Evolutionary conservation across 2,113 vertebrate genomes (phyloP).

Genomic region (Leptobrachium ailaonicum): DNA sequence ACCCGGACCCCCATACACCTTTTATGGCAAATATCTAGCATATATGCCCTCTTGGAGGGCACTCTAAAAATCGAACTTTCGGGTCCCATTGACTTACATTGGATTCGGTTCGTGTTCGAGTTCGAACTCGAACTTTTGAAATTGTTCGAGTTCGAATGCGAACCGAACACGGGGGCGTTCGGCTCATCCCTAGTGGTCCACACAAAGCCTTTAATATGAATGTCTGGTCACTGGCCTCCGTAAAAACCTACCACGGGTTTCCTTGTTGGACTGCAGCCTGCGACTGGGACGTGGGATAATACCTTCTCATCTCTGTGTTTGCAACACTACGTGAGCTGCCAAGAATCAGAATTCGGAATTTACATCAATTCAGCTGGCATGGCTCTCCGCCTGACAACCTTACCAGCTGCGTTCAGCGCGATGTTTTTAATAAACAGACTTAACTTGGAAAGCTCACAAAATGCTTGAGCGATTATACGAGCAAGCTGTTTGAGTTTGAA

Average conservation of each 20-base stretch:
- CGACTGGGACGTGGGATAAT: conserved; percentile 19
- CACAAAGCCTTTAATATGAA: not conserved
- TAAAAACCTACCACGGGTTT: conserved; percentile 9
- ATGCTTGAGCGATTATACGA: conserved; percentile 42
- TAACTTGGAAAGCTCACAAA: conserved; percentile 35
- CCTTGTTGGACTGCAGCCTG: conserved; percentile 21
- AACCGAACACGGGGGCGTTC: no score
- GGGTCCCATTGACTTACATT: no score
- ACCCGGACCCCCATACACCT: no score
- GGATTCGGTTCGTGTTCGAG: no score
- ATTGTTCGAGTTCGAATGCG: no score
- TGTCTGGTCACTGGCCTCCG: conserved; percentile 11
- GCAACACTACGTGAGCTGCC: conserved; percentile 32
- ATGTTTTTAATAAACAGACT: conserved; percentile 50
- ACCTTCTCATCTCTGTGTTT: conserved; percentile 4
- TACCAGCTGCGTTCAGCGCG: conserved; percentile 39
- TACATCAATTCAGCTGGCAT: conserved; percentile 42
- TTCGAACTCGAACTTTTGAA: no score
- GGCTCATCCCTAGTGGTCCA: not conserved
- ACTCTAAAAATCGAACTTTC: no score
- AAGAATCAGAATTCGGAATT: conserved; percentile 28
- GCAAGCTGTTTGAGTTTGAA: conserved; percentile 40
- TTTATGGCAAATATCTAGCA: no score
- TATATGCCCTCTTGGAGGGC: no score
- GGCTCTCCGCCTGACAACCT: conserved; percentile 35